phyloP scores from a whole-genome alignment of 2,888 invertebrate genomes.

The Drosophila silvestris region DNA sequence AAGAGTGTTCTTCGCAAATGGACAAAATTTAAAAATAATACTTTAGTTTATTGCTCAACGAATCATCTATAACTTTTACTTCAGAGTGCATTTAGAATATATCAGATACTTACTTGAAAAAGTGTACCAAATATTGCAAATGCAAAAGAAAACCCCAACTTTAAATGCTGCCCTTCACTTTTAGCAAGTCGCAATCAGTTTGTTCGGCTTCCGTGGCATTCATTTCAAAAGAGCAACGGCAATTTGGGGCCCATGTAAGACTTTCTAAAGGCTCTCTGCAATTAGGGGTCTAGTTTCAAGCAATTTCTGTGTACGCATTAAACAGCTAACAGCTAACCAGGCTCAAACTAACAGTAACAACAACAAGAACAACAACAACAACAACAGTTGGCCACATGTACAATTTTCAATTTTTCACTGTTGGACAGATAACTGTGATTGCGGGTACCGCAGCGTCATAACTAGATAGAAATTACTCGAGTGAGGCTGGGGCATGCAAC shows the following conservation, averaged over 20 bases:
- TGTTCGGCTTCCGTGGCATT: constrained; percentile 53
- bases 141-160: neutral
- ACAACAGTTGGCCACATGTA: constrained; percentile 52
- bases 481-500: constrained; percentile 16
- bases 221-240: constrained; percentile 35
- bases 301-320: constrained; percentile 44
- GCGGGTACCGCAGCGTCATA: constrained; percentile 62
- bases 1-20: neutral
- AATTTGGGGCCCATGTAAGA: constrained; percentile 32
- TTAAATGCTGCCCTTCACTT: constrained; percentile 27
- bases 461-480: constrained; percentile 73
- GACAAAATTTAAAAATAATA: neutral
- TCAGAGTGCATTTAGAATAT: neutral
- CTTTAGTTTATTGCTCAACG: neutral
- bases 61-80: neutral
- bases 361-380: neutral
- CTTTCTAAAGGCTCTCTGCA: constrained; percentile 48
- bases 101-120: neutral
- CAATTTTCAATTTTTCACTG: constrained; percentile 80
- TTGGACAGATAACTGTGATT: constrained; percentile 78
- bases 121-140: neutral
- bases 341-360: constrained; percentile 15
- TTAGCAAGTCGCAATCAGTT: constrained; percentile 21
- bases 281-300: constrained; percentile 31
- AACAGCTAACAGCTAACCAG: constrained; percentile 17